A percentile compares a stretch with the other conserved stretches of the same genome.
These are phyloP conservation scores for Dendrolimus houi DNA, from an alignment of 2,888 invertebrate species.

Conservation along the genomic window DNA sequence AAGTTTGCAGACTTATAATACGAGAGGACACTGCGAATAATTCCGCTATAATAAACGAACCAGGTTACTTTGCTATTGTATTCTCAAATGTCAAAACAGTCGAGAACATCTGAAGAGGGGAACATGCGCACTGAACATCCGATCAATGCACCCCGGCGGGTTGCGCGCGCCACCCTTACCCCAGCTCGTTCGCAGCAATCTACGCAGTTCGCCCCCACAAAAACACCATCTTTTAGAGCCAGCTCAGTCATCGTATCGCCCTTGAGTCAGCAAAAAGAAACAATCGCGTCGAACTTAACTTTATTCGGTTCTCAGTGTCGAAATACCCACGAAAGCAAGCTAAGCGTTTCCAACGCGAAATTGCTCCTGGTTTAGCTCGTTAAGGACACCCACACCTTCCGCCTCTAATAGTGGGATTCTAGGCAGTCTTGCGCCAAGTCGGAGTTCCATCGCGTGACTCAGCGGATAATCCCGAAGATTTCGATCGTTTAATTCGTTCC, in stretches of 20 bases:
- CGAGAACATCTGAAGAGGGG: constrained; percentile 34
- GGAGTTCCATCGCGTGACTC: constrained; percentile 57
- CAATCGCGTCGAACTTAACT: constrained; percentile 21
- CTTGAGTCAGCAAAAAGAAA: constrained; percentile 42
- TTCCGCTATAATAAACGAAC: too few relatives aligned
- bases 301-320: constrained; percentile 25
- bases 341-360: constrained; percentile 46
- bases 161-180: constrained; percentile 65
- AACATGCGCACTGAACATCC: constrained; percentile 62
- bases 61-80: too few relatives aligned
- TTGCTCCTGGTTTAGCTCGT: constrained; percentile 39
- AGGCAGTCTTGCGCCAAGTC: constrained; percentile 40
- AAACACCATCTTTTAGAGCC: constrained; percentile 49
- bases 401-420: constrained; percentile 25
- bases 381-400: constrained; percentile 70
- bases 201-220: constrained; percentile 65
- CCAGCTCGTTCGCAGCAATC: constrained; percentile 35
- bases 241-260: constrained; percentile 35
- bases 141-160: constrained; percentile 65
- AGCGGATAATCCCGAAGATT: constrained; percentile 58
- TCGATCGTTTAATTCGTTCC: constrained; percentile 38
- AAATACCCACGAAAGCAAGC: constrained; percentile 28
- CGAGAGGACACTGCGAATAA: too few relatives aligned
- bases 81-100: constrained; percentile 52
- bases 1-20: too few relatives aligned